These are phyloP conservation scores for Babylonia areolata DNA, from an alignment of 1,140 invertebrate species.

Conservation along the genomic window DNA sequence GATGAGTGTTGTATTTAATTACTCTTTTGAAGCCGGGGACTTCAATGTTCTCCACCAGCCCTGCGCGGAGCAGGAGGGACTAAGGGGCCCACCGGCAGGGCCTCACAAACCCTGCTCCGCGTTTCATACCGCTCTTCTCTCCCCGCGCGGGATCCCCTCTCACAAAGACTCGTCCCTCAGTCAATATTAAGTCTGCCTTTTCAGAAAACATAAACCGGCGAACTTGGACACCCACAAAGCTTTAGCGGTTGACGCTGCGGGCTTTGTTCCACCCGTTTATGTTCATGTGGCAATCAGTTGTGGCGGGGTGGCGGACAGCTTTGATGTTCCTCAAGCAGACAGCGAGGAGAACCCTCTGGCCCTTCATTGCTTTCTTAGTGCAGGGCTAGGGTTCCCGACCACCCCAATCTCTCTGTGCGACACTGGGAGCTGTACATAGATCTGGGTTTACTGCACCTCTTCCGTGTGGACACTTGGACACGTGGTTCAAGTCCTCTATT, in stretches of 20 bases:
- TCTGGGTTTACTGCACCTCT: too few relatives aligned
- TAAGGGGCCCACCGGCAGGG: background rate
- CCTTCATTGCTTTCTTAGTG: too few relatives aligned
- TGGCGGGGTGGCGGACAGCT: too few relatives aligned
- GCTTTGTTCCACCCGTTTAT: too few relatives aligned
- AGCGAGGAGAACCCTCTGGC: too few relatives aligned
- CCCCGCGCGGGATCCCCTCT: background rate
- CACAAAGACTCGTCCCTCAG: background rate
- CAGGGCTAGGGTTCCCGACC: background rate
- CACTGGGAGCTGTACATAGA: background rate
- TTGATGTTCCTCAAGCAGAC: too few relatives aligned
- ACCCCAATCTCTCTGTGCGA: background rate
- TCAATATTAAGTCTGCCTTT: background rate
- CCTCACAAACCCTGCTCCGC: background rate
- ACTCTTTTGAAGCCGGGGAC: background rate
- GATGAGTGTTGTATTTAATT: background rate
- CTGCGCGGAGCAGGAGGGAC: background rate
- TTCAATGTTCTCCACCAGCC: background rate
- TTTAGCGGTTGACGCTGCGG: background rate
- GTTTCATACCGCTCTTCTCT: background rate
- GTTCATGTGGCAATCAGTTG: too few relatives aligned
- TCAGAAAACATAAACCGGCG: background rate
- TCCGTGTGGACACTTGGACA: too few relatives aligned
- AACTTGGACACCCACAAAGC: background rate
- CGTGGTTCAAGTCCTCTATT: too few relatives aligned